Base-by-base conservation (phyloP, 2,888 invertebrate species). In the Fragum whitleyi region DNA sequence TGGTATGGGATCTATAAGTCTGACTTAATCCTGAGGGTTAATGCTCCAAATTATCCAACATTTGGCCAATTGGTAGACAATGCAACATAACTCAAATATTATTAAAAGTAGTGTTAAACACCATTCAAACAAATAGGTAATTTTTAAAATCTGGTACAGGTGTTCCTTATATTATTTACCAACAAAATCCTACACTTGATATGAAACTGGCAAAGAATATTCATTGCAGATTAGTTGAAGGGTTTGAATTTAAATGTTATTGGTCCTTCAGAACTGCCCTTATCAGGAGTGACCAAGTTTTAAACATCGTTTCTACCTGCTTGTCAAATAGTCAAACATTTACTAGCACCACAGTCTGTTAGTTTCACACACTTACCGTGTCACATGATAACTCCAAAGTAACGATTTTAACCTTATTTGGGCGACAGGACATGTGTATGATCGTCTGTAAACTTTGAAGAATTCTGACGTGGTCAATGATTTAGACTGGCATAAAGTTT, bases 351-450 rank as follows among this genome's bases (percentile, higher is more conserved):
- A n/a, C 75, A 79, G 72, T 72, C 79, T 79, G 79, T 75, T 79
- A 57, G 21, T 47, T 79, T 79, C 79, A 70, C 79, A 79, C 36
- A 71, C 39, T 71, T 55, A 23, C 32, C 11, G 42, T 29, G 79
- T 79, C 79, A 79, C 72, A 69, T 79, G 79, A 51, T 68, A 53
- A 19, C 5, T 29, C 26, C 32, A 68, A 79, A 79, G 79, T 79
- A 79, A 79, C 79, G 79, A 79, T 75, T 75, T 78, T 51, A n/a
- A 23, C 79, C 71, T 71, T 71, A 75, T 72, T 75, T 75, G 75
- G 75, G 55, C 21, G 57, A 53, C 51, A 39, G 51, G 55, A 51
- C 47, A 59, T 72, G 72, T 42, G 42, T 1, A 26, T 6, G 14
- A 19, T 26, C 36, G 6, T 23, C 42, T 65, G n/a, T 42, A 42